Conservation (phyloP, 2,113 vertebrate genomes). For the Epinephelus moara region DNA sequence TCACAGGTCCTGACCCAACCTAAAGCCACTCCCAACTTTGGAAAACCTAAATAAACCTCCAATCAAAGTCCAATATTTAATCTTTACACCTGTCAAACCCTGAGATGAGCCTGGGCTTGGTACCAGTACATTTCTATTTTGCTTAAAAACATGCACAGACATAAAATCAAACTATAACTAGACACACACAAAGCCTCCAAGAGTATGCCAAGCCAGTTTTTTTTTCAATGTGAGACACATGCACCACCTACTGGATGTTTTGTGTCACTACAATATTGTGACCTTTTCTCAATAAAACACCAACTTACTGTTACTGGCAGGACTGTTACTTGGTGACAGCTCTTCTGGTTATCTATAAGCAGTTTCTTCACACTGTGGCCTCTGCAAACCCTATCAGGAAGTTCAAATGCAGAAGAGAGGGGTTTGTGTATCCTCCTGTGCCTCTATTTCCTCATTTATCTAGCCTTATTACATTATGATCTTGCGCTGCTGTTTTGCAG, state of each 20-base stretch:
- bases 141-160: not conserved
- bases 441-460: not conserved
- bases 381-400: no score
- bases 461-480: not conserved
- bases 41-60: not conserved
- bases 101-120: not conserved
- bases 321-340: no score
- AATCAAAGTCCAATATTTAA: not conserved
- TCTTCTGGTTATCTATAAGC: no score
- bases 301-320: not conserved
- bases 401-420: not conserved
- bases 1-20: not conserved
- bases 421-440: not conserved
- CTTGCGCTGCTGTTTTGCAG: not conserved
- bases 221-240: no score
- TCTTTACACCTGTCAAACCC: not conserved
- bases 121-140: not conserved
- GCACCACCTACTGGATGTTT: conserved; percentile 51
- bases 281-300: not conserved
- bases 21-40: not conserved
- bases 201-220: no score
- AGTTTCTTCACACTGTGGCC: no score
- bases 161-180: not conserved
- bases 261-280: conserved; percentile 21
- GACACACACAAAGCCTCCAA: not conserved